Base-by-base conservation (phyloP, 2,113 vertebrate species). In the Megaleporinus macrocephalus region DNA sequence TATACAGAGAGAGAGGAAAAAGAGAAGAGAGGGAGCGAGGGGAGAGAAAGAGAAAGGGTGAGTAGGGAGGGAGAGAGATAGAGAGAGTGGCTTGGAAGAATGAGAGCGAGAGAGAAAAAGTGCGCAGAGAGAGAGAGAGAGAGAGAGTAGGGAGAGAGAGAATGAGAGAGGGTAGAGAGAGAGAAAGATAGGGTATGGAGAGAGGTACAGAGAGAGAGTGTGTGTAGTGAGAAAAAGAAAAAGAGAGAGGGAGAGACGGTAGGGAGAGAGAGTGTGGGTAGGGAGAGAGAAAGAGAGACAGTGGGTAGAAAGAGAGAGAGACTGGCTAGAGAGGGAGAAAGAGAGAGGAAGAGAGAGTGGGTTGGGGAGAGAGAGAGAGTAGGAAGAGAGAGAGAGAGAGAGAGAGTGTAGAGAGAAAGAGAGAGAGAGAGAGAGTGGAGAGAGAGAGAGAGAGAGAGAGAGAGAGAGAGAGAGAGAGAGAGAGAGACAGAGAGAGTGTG, bases 371-470 rank as follows among this genome's bases (percentile, higher is more conserved):
- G 55, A 61, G 24, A 26, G 49, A 2, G 33, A 66, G 57, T 55
- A 82, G 86, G 84, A n/a, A n/a, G n/a, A n/a, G n/a, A n/a, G n/a
- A n/a, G n/a, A n/a, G n/a, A n/a, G n/a, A n/a, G n/a, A n/a, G 49
- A 9, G 49, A 47, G 16, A 68, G 27, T 24, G 30, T 49, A 30
- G 61, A 61, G 51, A 53, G 36, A 68, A 73, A 62, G 62, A 20
- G 36, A 20, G 71, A 27, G 62, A 66, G 79, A n/a, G n/a, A n/a
- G 71, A 74, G 71, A 65, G 14, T 6, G 7, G 47, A 81, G n/a
- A n/a, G n/a, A n/a, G n/a, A n/a, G n/a, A n/a, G n/a, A 65, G 22
- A 76, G 81, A 5, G 24, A 69, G 66, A 65, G 41, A 65, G 80
- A 66, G 53, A 24, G 53, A 7, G 41, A 4, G 0, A 66, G 71